Percentiles rank a stretch among this genome's conserved stretches.
Conservation (phyloP, 2,797 vertebrate species). For the Rhabdophis nuchalis region DNA sequence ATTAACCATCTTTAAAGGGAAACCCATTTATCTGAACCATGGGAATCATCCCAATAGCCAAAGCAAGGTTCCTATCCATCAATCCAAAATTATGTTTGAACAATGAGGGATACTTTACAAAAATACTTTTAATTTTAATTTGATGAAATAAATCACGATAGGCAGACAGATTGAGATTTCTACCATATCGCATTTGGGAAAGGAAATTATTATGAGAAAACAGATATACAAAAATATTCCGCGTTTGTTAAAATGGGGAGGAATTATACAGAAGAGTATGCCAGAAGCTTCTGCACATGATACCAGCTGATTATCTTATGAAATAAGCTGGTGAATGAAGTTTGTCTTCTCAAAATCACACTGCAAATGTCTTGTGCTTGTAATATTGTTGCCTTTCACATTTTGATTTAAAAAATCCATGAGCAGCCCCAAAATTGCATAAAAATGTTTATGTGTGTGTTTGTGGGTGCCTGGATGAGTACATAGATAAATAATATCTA, state of each 20-base stretch:
- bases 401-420: not conserved
- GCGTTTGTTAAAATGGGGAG: too few relatives aligned
- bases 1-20: not conserved
- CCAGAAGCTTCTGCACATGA: not conserved
- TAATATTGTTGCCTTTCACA: not conserved
- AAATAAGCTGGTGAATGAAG: not conserved
- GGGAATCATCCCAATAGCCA: not conserved
- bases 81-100: not conserved
- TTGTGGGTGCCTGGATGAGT: not conserved
- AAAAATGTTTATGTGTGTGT: not conserved
- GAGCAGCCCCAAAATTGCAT: not conserved
- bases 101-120: not conserved
- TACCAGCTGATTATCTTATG: not conserved
- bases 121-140: not conserved
- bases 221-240: not conserved
- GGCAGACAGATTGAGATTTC: not conserved
- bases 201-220: not conserved
- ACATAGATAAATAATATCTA: not conserved
- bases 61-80: not conserved
- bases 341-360: not conserved
- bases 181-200: not conserved
- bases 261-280: not conserved
- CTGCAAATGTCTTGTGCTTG: not conserved
- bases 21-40: not conserved
- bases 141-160: not conserved